Conservation (phyloP, 2,888 invertebrate genomes). For the Sphinx pinastri region DNA sequence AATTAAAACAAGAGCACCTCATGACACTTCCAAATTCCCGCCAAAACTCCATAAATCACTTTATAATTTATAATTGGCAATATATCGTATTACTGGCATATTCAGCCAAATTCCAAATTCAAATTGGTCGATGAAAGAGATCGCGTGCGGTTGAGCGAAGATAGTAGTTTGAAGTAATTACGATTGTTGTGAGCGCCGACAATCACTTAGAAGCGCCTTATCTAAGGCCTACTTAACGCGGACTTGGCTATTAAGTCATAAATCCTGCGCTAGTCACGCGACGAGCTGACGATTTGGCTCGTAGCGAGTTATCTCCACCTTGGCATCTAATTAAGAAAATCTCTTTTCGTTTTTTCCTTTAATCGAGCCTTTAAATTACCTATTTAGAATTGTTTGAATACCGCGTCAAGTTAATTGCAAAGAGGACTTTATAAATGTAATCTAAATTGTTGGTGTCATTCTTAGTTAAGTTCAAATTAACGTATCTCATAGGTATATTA, state of each 20-base stretch:
- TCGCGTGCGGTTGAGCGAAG: conserved; percentile 75
- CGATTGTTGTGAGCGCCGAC: conserved; percentile 83
- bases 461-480: no score
- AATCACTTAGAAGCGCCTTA: conserved; percentile 83
- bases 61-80: background rate
- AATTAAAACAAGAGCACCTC: no score
- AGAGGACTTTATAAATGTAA: background rate
- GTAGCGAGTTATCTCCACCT: conserved; percentile 74
- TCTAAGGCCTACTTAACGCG: conserved; percentile 82
- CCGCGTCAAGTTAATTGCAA: background rate
- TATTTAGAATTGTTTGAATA: conserved; percentile 28
- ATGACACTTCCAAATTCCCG: no score
- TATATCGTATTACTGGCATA: background rate
- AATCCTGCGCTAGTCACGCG: conserved; percentile 79
- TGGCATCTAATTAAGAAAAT: conserved; percentile 75
- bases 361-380: conserved; percentile 46
- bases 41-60: no score
- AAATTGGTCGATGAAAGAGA: conserved; percentile 72
- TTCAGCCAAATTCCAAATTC: conserved; percentile 41
- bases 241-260: conserved; percentile 82
- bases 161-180: conserved; percentile 83
- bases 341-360: conserved; percentile 50
- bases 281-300: conserved; percentile 74
- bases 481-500: no score
- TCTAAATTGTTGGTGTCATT: no score